Conservation (phyloP, 2,888 invertebrate species). For the Megaustenia siamemsis region DNA sequence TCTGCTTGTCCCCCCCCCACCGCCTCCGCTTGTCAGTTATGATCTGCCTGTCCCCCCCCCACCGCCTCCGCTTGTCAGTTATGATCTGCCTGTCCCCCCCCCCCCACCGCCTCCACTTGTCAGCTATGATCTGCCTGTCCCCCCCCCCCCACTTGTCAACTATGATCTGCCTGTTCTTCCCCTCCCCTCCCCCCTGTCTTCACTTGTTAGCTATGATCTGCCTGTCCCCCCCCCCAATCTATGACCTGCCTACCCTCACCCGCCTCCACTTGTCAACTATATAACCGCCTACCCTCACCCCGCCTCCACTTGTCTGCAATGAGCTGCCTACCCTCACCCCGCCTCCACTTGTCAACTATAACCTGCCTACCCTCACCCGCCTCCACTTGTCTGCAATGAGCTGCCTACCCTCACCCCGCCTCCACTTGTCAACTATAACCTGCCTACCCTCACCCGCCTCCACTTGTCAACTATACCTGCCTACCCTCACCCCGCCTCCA, state of each 20-base stretch:
- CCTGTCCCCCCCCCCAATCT: background rate
- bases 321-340: no score
- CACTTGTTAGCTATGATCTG: no score
- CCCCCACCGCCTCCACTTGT: no score
- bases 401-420: no score
- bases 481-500: background rate
- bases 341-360: no score
- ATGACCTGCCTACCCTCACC: background rate
- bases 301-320: no score
- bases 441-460: no score
- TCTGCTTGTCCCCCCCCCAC: background rate
- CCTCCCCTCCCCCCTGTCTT: background rate
- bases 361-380: no score
- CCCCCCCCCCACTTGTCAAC: background rate
- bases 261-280: background rate
- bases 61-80: background rate
- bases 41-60: background rate
- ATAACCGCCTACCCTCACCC: background rate
- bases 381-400: no score
- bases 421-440: no score
- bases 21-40: background rate
- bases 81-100: no score
- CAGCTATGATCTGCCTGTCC: background rate
- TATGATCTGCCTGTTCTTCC: background rate
- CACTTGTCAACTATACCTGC: background rate